Conservation (phyloP, 2,113 vertebrate species). For the Podarcis muralis region DNA sequence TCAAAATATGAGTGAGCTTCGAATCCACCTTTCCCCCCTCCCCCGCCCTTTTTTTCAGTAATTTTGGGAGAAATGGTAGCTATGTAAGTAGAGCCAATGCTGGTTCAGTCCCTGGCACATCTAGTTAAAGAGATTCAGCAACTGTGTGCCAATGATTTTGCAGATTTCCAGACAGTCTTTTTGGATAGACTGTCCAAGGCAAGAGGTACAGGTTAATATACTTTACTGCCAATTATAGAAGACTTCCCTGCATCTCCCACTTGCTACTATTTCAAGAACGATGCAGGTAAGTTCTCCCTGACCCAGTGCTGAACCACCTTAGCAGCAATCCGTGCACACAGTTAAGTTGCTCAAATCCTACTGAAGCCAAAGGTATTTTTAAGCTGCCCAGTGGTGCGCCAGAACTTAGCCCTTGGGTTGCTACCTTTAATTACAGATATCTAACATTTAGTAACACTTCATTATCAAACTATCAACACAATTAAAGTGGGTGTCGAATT, state of each 20-base stretch:
- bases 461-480: constrained; percentile 1
- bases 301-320: not conserved
- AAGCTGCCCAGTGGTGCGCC: not conserved
- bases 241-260: not conserved
- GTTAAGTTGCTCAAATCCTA: not conserved
- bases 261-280: not conserved
- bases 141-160: not conserved
- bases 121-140: not conserved
- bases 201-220: not conserved
- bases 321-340: not conserved
- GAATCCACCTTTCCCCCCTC: not conserved
- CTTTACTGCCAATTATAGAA: not conserved
- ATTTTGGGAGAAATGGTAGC: not conserved
- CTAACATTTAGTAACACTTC: not conserved
- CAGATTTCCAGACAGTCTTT: not conserved
- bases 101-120: not conserved
- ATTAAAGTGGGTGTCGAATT: constrained; percentile 12
- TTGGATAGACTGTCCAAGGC: not conserved
- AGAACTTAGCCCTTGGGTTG: not conserved
- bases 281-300: not conserved
- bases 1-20: not conserved
- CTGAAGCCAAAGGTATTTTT: not conserved
- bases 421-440: not conserved
- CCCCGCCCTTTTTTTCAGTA: too few relatives aligned
- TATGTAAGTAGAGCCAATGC: not conserved